Evolutionary conservation across 92 coral and sea anemone genomes (phyloP).

Genomic region (Bergia sp.): DNA sequence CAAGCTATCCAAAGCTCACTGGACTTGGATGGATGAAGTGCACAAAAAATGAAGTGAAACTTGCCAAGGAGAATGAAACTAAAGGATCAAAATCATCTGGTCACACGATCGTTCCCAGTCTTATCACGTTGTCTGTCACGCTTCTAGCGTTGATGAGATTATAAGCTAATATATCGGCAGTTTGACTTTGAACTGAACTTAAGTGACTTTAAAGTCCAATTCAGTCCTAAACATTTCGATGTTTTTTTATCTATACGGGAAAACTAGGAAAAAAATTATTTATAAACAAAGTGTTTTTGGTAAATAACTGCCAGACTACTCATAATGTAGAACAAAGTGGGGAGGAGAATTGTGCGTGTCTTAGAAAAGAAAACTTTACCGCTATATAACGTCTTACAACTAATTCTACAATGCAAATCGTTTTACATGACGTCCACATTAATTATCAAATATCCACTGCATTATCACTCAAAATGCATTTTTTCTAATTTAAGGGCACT

Average conservation of each 20-base stretch:
- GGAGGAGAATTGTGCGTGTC: not conserved
- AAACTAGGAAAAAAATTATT: not conserved
- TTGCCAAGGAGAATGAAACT: constrained; percentile 3
- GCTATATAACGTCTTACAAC: too few relatives aligned
- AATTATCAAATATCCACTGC: not conserved
- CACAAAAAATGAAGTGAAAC: constrained; percentile 41
- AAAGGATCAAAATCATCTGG: not conserved
- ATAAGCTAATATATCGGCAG: not conserved
- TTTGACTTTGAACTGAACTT: not conserved
- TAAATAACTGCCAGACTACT: not conserved
- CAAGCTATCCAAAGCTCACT: constrained; percentile 64
- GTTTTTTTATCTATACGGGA: not conserved
- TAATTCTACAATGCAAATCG: not conserved
- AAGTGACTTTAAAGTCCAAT: not conserved
- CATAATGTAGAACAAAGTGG: not conserved
- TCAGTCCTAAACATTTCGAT: not conserved
- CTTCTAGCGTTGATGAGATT: not conserved
- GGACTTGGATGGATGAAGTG: constrained; percentile 81
- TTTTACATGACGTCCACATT: not conserved
- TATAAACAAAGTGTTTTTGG: too few relatives aligned
- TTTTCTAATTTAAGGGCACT: not conserved
- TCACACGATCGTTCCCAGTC: constrained; percentile 14
- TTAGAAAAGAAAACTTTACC: not conserved
- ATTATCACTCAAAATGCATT: too few relatives aligned
- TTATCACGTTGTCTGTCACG: constrained; percentile 2